Conservation (phyloP, 1,140 invertebrate genomes). For the Campoletis sonorensis region DNA sequence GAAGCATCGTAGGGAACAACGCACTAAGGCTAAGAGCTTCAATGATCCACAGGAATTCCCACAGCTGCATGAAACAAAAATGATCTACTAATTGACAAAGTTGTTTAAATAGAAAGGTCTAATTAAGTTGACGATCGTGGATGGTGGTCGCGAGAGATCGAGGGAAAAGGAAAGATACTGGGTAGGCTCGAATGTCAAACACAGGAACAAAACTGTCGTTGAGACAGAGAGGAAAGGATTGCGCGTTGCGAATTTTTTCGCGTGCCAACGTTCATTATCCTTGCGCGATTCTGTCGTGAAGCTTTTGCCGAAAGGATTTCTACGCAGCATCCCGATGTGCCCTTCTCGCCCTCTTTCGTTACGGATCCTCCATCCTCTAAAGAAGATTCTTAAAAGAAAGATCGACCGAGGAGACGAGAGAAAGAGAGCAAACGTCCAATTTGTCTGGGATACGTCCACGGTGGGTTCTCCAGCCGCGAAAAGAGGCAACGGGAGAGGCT, state of each 20-base stretch:
- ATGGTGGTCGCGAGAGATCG: constrained; percentile 44
- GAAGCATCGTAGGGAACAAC: no score
- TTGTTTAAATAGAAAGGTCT: constrained; percentile 42
- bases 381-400: constrained; percentile 2
- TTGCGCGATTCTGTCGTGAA: constrained; percentile 42
- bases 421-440: constrained; percentile 56
- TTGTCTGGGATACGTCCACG: constrained; percentile 53
- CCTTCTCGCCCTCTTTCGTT: constrained; percentile 51
- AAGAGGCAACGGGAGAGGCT: not conserved
- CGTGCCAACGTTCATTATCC: constrained; percentile 49
- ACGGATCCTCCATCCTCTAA: constrained; percentile 47
- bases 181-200: constrained; percentile 7
- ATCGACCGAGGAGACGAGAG: not conserved
- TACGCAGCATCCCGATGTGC: constrained; percentile 20
- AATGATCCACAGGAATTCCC: no score
- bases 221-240: not conserved
- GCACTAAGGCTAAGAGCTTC: no score
- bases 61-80: constrained; percentile 42
- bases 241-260: constrained; percentile 44
- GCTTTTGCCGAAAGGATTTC: constrained; percentile 5
- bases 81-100: constrained; percentile 52
- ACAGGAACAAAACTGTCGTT: not conserved
- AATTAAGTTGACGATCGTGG: constrained; percentile 50
- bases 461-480: not conserved
- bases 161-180: constrained; percentile 16